phyloP scores from a whole-genome alignment of 2,797 vertebrate species.

The Clarias platycephalus region DNA sequence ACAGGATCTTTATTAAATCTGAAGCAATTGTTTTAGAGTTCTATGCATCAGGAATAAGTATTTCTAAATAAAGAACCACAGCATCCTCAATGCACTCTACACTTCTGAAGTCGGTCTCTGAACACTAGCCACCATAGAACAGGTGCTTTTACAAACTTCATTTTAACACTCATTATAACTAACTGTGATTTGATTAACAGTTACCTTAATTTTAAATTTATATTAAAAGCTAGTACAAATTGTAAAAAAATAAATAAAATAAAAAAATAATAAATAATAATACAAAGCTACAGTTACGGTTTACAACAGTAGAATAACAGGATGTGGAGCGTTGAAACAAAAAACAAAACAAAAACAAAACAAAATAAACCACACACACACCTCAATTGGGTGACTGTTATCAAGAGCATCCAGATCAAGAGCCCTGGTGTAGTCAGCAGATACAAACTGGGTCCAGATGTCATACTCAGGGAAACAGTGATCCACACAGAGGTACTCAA shows the following conservation, averaged over 20 bases:
- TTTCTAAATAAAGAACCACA: not conserved
- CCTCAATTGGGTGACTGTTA: slow-evolving; percentile 98
- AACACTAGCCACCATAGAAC: not conserved
- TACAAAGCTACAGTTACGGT: not conserved
- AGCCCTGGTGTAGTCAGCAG: slow-evolving; percentile 94
- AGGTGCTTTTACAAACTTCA: not conserved
- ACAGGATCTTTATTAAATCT: not conserved
- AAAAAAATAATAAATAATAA: not conserved
- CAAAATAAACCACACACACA: not conserved
- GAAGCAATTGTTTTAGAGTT: not conserved
- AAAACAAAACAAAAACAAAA: slow-evolving; percentile 50
- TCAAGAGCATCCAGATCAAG: slow-evolving; percentile 97
- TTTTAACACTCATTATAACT: not conserved
- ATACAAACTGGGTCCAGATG: slow-evolving; percentile 99
- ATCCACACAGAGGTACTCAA: slow-evolving; percentile 97
- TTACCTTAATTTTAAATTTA: not conserved
- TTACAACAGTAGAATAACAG: not conserved
- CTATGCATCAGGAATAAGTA: not conserved
- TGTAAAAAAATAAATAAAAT: not conserved
- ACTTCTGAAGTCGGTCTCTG: not conserved
- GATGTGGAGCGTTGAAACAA: not conserved
- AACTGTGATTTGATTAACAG: not conserved
- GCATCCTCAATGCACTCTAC: not conserved
- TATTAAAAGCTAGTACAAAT: not conserved
- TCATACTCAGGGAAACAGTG: slow-evolving; percentile 99